Evolutionary conservation across 2,113 vertebrate species (phyloP).

Genomic region (Petromus typicus): DNA sequence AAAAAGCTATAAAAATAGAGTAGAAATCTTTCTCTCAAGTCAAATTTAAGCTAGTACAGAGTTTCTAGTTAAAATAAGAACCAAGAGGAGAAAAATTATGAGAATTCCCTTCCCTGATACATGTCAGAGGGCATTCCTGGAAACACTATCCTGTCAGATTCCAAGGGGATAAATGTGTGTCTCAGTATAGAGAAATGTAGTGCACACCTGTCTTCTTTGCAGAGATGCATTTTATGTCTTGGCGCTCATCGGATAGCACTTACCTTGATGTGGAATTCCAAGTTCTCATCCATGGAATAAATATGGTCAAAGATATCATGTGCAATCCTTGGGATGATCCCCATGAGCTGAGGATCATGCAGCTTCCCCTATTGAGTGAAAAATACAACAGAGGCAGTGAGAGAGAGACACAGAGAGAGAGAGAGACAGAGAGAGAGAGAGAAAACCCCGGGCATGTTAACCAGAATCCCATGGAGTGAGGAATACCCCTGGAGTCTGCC

Average conservation of each 20-base stretch:
- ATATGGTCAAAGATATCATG: slow-evolving; percentile 97
- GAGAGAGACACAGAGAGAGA: neutral
- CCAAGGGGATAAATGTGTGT: neutral
- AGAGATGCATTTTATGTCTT: neutral
- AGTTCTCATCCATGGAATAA: slow-evolving; percentile 98
- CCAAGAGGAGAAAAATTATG: neutral
- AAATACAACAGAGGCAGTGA: neutral
- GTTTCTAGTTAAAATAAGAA: neutral
- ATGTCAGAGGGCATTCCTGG: neutral
- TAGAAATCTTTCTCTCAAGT: neutral
- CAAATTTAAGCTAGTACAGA: slow-evolving; percentile 14
- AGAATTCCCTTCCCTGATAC: neutral
- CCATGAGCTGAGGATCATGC: slow-evolving; percentile 94
- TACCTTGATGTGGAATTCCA: slow-evolving; percentile 98
- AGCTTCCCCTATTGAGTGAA: slow-evolving; percentile 90
- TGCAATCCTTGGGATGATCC: slow-evolving; percentile 96
- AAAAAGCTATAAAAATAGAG: too few relatives aligned
- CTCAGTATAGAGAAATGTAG: neutral
- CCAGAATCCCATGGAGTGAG: neutral
- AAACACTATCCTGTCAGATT: neutral
- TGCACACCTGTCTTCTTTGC: neutral
- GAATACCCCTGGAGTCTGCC: neutral
- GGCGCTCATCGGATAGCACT: neutral
- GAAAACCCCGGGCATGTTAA: neutral
- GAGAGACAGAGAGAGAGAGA: neutral